Conservation (phyloP, 2,797 vertebrate genomes). For the Gastrophryne carolinensis region DNA sequence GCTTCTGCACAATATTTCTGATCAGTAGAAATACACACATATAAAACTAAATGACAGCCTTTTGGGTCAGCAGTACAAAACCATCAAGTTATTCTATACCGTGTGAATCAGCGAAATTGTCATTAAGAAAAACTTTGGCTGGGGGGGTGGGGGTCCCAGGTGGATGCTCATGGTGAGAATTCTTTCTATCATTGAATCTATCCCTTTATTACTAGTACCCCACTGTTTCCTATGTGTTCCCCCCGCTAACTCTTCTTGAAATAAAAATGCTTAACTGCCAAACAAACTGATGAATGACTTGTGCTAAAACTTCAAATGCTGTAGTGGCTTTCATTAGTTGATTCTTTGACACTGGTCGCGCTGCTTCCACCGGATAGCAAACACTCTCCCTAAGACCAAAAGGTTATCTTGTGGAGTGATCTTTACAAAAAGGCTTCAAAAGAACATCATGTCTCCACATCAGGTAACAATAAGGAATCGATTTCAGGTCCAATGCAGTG, state of each 20-base stretch:
- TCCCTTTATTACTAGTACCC: too few species aligned
- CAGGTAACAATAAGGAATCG: slow-evolving; percentile 27
- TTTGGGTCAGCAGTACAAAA: too few species aligned
- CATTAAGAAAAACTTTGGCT: too few species aligned
- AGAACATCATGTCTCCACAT: slow-evolving; percentile 25
- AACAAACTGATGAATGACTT: not conserved
- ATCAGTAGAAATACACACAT: too few species aligned
- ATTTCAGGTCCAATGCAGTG: slow-evolving; percentile 3
- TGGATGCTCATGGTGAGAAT: too few species aligned
- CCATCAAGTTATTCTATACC: too few species aligned
- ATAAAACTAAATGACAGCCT: too few species aligned
- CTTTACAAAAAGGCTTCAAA: slow-evolving; percentile 29
- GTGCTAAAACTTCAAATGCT: not conserved
- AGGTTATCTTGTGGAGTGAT: slow-evolving; percentile 42
- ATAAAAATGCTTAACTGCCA: slow-evolving; percentile 1
- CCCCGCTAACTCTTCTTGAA: not conserved
- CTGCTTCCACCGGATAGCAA: slow-evolving; percentile 15
- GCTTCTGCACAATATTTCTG: too few species aligned
- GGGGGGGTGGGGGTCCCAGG: too few species aligned
- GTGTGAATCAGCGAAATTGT: too few species aligned
- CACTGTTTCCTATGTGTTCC: too few species aligned
- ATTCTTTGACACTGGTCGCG: not conserved
- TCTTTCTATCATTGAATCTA: too few species aligned
- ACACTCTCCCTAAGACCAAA: slow-evolving; percentile 15
- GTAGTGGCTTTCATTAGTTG: slow-evolving; percentile 44